Percentiles rank a stretch among this genome's conserved stretches.
These are phyloP conservation scores for Eupristina koningsbergeri DNA, from an alignment of 1,140 invertebrate species.

Conservation along the genomic window DNA sequence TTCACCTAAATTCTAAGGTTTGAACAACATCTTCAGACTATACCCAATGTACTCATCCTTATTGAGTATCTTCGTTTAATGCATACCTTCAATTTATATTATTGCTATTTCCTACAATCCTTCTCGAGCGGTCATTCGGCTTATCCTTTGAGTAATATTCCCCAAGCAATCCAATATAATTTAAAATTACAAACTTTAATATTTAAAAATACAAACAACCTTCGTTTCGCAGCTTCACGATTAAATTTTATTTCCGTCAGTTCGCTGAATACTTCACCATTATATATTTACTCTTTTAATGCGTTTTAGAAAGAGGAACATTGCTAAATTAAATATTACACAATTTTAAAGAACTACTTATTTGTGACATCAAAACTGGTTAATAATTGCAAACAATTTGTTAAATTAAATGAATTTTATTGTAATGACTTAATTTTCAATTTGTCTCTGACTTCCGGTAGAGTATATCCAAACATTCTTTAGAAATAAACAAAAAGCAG, in stretches of 20 bases:
- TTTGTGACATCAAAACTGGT: too few relatives aligned
- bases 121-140: not conserved
- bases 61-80: not conserved
- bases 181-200: too few relatives aligned
- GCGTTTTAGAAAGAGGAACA: too few relatives aligned
- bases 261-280: not conserved
- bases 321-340: too few relatives aligned
- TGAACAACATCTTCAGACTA: not conserved
- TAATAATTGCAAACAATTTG: too few relatives aligned
- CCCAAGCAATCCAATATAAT: not conserved
- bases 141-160: not conserved
- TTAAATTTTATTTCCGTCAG: not conserved
- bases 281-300: not conserved
- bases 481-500: too few relatives aligned
- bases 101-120: too few relatives aligned
- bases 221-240: not conserved
- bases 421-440: too few relatives aligned
- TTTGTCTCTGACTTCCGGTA: too few relatives aligned
- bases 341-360: too few relatives aligned
- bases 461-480: too few relatives aligned
- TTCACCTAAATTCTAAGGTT: not conserved
- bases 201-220: not conserved
- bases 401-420: too few relatives aligned
- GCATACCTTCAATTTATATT: not conserved
- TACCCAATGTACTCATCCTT: not conserved